A percentile compares a stretch with the other conserved stretches of the same genome.
Conservation (phyloP, 2,888 invertebrate species). For the Dryococelus australis region DNA sequence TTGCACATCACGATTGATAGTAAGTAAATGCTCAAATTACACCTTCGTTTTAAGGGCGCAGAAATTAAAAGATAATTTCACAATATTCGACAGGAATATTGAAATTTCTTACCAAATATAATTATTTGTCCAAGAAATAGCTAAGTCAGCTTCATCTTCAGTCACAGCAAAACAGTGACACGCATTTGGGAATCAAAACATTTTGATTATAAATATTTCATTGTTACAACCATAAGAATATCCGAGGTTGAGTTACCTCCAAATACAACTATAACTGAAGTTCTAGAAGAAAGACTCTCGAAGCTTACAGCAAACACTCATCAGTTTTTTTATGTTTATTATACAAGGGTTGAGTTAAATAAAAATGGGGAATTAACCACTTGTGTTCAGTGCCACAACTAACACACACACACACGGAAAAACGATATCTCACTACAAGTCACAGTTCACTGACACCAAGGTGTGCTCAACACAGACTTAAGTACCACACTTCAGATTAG, state of each 20-base stretch:
- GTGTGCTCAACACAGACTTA: no score
- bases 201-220: background rate
- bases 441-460: no score
- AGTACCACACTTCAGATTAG: no score
- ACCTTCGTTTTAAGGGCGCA: background rate
- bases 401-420: no score
- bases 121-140: no score
- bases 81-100: no score
- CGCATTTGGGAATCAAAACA: background rate
- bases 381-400: no score
- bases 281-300: no score
- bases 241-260: background rate
- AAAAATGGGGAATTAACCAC: no score
- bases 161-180: background rate
- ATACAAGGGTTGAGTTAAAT: background rate
- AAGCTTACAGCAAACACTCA: background rate
- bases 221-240: background rate
- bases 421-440: no score
- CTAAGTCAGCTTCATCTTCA: background rate
- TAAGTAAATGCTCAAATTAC: background rate
- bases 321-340: background rate
- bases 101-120: no score
- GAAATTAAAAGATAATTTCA: background rate
- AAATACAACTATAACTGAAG: background rate
- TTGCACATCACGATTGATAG: background rate